Conservation (phyloP, 2,113 vertebrate genomes). For the Nothobranchius furzeri region DNA sequence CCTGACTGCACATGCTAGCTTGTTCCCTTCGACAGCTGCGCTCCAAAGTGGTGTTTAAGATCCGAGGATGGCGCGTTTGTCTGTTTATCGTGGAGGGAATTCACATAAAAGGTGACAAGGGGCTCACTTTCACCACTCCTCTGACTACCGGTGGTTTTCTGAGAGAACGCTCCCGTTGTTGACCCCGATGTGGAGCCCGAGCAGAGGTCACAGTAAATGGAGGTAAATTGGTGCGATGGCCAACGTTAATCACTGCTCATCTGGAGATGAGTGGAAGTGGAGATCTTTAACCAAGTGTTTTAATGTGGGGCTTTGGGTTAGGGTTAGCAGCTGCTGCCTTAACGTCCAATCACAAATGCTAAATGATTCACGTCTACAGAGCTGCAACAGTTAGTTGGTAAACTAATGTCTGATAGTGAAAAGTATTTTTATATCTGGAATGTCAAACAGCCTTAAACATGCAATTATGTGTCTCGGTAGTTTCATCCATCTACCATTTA, state of each 20-base stretch:
- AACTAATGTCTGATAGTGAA: no score
- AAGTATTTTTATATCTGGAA: no score
- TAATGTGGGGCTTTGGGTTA: neutral
- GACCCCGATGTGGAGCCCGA: constrained; percentile 6
- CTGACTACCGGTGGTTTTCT: neutral
- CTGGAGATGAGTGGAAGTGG: constrained; percentile 27
- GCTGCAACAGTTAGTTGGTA: no score
- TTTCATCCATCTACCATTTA: no score
- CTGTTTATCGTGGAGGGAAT: neutral
- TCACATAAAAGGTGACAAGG: neutral
- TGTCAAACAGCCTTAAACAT: no score
- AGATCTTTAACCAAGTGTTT: constrained; percentile 39
- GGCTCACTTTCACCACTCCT: constrained; percentile 13
- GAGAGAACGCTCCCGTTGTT: neutral
- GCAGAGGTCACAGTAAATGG: constrained; percentile 39
- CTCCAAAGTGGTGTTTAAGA: neutral
- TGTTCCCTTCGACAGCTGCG: constrained; percentile 5
- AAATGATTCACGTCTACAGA: no score
- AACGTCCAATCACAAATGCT: no score
- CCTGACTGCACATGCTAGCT: neutral
- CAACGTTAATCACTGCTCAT: constrained; percentile 39
- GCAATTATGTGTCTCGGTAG: no score
- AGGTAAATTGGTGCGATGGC: constrained; percentile 23
- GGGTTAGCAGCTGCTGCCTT: constrained; percentile 12
- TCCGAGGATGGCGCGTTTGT: neutral